A percentile compares a stretch with the other conserved stretches of the same genome.
These are phyloP conservation scores for Acrobasis suavella DNA, from an alignment of 2,888 invertebrate species.

Conservation along the genomic window DNA sequence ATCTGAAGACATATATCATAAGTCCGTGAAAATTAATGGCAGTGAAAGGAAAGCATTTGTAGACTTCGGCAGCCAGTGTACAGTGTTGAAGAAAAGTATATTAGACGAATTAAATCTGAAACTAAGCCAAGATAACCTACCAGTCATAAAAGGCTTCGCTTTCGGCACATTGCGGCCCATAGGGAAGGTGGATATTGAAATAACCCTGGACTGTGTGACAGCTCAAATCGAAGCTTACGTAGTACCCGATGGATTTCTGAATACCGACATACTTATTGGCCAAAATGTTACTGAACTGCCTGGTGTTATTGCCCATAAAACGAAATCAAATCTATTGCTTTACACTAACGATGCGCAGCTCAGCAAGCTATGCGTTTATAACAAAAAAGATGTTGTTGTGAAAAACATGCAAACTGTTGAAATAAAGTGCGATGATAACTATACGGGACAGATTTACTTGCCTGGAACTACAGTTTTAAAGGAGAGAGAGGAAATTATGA, in stretches of 20 bases:
- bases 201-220: constrained; percentile 1
- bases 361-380: no score
- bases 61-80: constrained; percentile 20
- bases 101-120: not conserved
- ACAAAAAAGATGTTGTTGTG: no score
- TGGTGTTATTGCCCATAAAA: constrained; percentile 1
- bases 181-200: not conserved
- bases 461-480: no score
- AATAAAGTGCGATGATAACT: no score
- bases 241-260: not conserved
- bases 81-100: not conserved
- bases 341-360: no score
- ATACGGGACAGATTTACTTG: no score
- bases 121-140: not conserved
- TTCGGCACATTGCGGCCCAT: not conserved
- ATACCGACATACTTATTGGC: constrained; percentile 16
- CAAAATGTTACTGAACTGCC: constrained; percentile 18
- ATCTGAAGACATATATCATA: constrained; percentile 6
- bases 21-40: constrained; percentile 5
- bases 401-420: no score
- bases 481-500: no score
- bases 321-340: not conserved
- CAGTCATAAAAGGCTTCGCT: constrained; percentile 12
- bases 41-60: constrained; percentile 7
- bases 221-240: constrained; percentile 14